Percentiles rank a stretch among this genome's conserved stretches.
Evolutionary conservation across 2,113 vertebrate genomes (phyloP).

Genomic region (Colossoma macropomum): DNA sequence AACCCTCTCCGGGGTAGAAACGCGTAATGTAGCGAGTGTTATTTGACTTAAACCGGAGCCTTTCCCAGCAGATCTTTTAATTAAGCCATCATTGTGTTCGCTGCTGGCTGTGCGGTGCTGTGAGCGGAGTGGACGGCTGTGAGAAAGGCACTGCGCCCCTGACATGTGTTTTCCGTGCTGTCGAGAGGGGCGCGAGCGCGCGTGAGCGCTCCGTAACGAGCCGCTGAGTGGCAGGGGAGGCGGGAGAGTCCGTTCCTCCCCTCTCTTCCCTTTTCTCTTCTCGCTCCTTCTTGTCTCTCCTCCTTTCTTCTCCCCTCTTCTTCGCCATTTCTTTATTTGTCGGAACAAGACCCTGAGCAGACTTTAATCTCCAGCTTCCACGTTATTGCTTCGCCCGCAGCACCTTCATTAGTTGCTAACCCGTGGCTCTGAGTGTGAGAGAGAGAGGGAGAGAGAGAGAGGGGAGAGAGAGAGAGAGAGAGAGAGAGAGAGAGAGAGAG

Average conservation of each 20-base stretch:
- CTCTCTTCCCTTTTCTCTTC: background rate
- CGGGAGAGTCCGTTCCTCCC: background rate
- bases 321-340: conserved; percentile 73
- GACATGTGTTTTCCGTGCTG: background rate
- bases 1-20: conserved; percentile 19
- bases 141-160: conserved; percentile 5
- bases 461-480: conserved; percentile 39
- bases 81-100: conserved; percentile 10
- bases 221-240: background rate
- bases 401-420: conserved; percentile 77
- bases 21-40: background rate
- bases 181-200: background rate
- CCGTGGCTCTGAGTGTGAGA: conserved; percentile 53
- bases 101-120: conserved; percentile 6
- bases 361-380: conserved; percentile 80
- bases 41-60: conserved; percentile 17
- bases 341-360: conserved; percentile 69
- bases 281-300: conserved; percentile 31
- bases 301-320: conserved; percentile 53
- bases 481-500: conserved; percentile 52
- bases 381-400: conserved; percentile 76
- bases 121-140: conserved; percentile 12
- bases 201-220: conserved; percentile 47
- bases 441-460: conserved; percentile 49
- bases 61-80: conserved; percentile 22